Evolutionary conservation across 2,888 invertebrate genomes (phyloP), one percentile per base, ranked within the genome.

Genomic region (Meta bourneti): DNA sequence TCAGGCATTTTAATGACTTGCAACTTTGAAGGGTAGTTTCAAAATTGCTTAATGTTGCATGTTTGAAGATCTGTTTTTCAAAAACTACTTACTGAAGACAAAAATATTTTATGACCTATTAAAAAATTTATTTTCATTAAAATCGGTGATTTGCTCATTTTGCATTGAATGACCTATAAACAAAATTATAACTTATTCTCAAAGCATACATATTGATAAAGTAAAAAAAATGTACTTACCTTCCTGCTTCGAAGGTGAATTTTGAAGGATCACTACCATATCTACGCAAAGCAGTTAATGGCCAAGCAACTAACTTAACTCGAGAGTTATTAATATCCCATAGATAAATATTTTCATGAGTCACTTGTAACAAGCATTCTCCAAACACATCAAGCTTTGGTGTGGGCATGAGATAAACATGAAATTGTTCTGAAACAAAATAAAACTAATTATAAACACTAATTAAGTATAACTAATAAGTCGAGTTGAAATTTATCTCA

Each of bases 221-320:
- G 1, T 34, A 1, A 34, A 34, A 34, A 34, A 61, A 72, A 77
- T 61, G 49, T 49, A 85, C 90, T 89, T 54, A 94, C 94, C 94
- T 94, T 61, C 94, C 94, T 79, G 94, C 94, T 92, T 94, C 94
- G 90, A 94, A 94, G 13, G 94, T 94, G 86, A 94, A 94, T 78
- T 94, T 94, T 71, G 93, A 92, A 6, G 93, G 92, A 92, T 94
- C 94, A 93, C 94, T 93, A 74, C 94, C 94, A 92, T 94, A 94
- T 89, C 94, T 89, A 20, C 94, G 93, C 19, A 94, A 92, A 7
- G 94, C 92, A 49, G 93, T 94, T 34, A 94, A 93, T 20, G 94
- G 94, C 94, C 94, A 94, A 48, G 94, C 93, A 52, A 93, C 93
- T 61, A 94, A 90, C 70, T 93, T 93, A 72, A 93, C 84, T 75